Base-by-base conservation (phyloP, 2,113 vertebrate genomes). In the Apteryx mantelli region DNA sequence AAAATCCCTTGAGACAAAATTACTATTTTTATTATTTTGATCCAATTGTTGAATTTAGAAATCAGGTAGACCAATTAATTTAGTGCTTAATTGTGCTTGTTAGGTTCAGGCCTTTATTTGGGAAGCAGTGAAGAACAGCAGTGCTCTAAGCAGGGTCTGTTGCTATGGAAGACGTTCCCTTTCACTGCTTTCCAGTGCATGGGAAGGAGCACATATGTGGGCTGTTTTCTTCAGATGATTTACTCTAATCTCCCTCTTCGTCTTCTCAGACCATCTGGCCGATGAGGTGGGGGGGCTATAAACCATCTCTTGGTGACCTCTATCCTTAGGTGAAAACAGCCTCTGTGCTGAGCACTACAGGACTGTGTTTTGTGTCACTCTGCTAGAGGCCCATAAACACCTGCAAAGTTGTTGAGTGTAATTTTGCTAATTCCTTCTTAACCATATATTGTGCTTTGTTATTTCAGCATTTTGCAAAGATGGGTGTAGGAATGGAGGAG, bases 391-490 rank as follows among this genome's bases (percentile, higher is more conserved):
- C 24, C 5, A 4, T 46, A 73, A 24, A 44, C 70, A 30, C 70
- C 78, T 92, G 68, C 2, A 0, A 38, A 38, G 12, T 21, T 88
- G 55, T 75, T 17, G 52, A 71, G 11, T 30, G 38, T 34, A 10
- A 14, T 60, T 89, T 81, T 38, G 15, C 78, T 82, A 84, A 58
- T 46, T 56, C 18, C 11, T 38, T 56, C 36, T 60, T 74, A 36
- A 65, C 18, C 56, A 68, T 16, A 14, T 11, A 26, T 44, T 96
- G 20, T 96, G 30, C 93, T 81, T 95, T 96, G 73, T 88, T 98
- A 74, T 98, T 98, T 82, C 92, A 99, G 99, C 99, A 4, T 99
- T 99, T 98, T 99, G 99, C 98, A 99, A 99, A 82, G 99, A 99
- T 1, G 98, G 99, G 73, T 99, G 99, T 97, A 98, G 99, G 92